phyloP scores from a whole-genome alignment of 1,140 invertebrate species.

The Pemphigus obesinymphae region DNA sequence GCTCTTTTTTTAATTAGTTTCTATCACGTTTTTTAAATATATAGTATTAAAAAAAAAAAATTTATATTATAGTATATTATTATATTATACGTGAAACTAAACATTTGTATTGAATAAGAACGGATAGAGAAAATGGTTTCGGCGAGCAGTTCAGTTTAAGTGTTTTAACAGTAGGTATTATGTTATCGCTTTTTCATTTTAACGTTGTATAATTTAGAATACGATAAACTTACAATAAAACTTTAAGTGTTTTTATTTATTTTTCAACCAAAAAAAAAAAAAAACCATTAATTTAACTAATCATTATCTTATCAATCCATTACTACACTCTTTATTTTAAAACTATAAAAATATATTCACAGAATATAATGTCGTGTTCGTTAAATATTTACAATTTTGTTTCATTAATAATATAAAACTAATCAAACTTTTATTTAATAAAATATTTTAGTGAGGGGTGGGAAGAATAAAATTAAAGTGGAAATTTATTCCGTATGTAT shows the following conservation, averaged over 20 bases:
- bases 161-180: too few species aligned
- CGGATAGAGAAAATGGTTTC: neutral
- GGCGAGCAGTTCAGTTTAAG: neutral
- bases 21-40: too few species aligned
- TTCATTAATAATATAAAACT: neutral
- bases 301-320: neutral
- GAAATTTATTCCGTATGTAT: neutral
- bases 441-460: neutral
- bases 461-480: neutral
- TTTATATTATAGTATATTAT: too few species aligned
- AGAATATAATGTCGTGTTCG: neutral
- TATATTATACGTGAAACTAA: too few species aligned
- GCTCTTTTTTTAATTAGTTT: too few species aligned
- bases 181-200: neutral
- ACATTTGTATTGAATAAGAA: neutral
- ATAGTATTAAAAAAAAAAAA: too few species aligned
- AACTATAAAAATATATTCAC: neutral
- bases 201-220: too few species aligned
- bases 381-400: neutral
- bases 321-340: neutral
- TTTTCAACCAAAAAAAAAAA: too few species aligned
- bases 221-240: too few species aligned
- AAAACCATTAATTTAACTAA: too few species aligned
- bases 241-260: too few species aligned
- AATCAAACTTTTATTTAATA: neutral